Evolutionary conservation across 1,140 invertebrate genomes (phyloP).

Genomic region (Radopholus similis): DNA sequence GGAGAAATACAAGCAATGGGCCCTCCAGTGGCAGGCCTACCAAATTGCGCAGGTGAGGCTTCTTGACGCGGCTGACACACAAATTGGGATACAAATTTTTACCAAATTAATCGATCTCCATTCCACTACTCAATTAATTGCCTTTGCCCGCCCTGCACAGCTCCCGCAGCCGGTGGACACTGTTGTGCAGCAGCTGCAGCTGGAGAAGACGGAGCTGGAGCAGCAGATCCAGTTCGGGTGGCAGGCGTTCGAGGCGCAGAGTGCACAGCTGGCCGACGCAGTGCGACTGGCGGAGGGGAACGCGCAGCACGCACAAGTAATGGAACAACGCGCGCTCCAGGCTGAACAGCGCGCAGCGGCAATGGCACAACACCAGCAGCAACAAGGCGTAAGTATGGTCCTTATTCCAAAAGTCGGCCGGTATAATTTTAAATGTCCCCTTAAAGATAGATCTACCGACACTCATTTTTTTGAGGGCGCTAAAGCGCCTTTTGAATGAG

Average conservation of each 20-base stretch:
- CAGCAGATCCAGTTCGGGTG: conserved; percentile 53
- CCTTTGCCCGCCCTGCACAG: no score
- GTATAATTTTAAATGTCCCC: no score
- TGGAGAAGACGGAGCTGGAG: conserved; percentile 39
- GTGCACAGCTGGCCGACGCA: conserved; percentile 23
- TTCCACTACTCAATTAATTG: neutral
- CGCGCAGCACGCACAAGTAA: neutral
- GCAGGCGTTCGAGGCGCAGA: conserved; percentile 50
- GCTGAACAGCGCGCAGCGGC: neutral
- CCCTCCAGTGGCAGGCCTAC: conserved; percentile 55
- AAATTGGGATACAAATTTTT: no score
- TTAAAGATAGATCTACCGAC: no score
- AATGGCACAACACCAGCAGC: conserved; percentile 3
- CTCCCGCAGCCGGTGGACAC: conserved; percentile 44
- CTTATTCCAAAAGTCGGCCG: no score
- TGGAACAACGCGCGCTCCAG: conserved; percentile 17
- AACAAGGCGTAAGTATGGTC: no score
- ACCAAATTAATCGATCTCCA: neutral
- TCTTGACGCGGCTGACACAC: no score
- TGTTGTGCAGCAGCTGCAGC: conserved; percentile 37
- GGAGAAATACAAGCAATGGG: conserved; percentile 48
- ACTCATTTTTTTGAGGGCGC: no score
- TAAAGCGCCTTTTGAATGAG: no score
- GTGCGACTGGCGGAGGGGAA: conserved; percentile 10
- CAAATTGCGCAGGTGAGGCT: conserved; percentile 51